phyloP scores from a whole-genome alignment of 23 tunicate species.

The Ascidia mentula region DNA sequence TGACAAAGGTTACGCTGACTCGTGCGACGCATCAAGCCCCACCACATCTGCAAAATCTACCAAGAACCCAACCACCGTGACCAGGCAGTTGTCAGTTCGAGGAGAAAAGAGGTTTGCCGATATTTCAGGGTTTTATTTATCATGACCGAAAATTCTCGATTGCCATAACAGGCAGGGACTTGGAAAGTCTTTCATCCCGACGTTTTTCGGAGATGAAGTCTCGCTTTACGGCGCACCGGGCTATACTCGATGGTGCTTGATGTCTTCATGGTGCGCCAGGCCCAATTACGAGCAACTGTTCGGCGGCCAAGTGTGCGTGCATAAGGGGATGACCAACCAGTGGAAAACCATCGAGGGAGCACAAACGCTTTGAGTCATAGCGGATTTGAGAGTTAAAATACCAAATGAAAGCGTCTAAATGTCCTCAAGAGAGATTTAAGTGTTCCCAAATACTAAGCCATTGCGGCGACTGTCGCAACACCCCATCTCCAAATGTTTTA shows the following conservation, averaged over 20 bases:
- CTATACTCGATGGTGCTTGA: constrained; percentile 1
- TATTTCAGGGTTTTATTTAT: no score
- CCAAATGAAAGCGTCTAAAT: not conserved
- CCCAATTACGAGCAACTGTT: constrained; percentile 1
- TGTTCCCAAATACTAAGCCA: not conserved
- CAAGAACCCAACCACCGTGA: no score
- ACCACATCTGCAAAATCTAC: no score
- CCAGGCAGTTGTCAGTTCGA: no score
- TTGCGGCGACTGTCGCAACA: not conserved
- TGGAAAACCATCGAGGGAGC: not conserved
- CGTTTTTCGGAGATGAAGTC: not conserved
- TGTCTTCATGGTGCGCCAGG: constrained; percentile 1
- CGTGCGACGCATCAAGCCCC: not conserved
- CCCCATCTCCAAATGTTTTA: not conserved
- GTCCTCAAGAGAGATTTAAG: not conserved
- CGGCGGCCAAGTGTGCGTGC: constrained; percentile 10
- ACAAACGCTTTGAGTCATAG: not conserved
- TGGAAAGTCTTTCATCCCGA: not conserved
- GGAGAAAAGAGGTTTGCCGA: no score
- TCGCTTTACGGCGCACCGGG: not conserved
- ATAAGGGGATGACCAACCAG: constrained; percentile 14
- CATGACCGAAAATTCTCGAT: not conserved
- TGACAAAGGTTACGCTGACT: not conserved
- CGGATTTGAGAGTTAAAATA: not conserved
- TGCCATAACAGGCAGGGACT: no score